Evolutionary conservation across 2,113 vertebrate genomes (phyloP), one percentile per base, ranked within the genome.

Genomic region (Phoenicopterus ruber): DNA sequence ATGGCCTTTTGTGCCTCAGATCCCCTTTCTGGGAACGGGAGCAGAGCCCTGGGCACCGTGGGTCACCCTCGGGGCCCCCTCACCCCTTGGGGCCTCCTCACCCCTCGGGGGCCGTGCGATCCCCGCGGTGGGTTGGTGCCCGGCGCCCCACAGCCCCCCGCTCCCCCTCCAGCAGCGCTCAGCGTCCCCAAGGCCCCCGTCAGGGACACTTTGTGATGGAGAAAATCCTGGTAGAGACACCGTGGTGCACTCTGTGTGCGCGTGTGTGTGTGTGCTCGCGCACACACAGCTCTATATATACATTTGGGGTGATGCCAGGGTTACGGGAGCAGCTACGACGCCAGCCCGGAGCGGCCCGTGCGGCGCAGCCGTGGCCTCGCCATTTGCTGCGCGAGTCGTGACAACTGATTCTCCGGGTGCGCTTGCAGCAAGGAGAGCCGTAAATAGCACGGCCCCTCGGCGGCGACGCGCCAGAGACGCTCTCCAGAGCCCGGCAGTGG

Each of bases 401-500:
- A 71, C 86, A 71, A 31, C 42, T 1, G 32, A 9, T 25, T 70
- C 62, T 20, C 15, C 6, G 17, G 58, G 57, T 5, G 0, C 14
- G 6, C 62, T 82, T 7, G 44, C 72, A 67, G 83, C 52, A 4
- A 40, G 91, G 57, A 62, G 74, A 86, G 90, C 91, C 0, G 78
- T 76, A 97, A 97, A 97, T 96, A 97, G 97, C 88, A 15, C 16
- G 0, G 79, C 58, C 70, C 67, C 59, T 57, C 6, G 4, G 42
- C 22, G 4, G 86, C 84, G 87, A 71, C 70, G 96, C 26, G 97
- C 94, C 0, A 0, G 92, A 97, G 96, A 97, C 28, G 14, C 79
- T 97, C 76, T 94, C 90, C 97, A 97, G 97, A 95, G 95, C 91
- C 66, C 19, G 12, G 85, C 96, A 96, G 94, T 96, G 97, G 97